These are phyloP conservation scores for Leptinotarsa peninsularis DNA, from an alignment of 2,888 invertebrate genomes.

Conservation along the genomic window DNA sequence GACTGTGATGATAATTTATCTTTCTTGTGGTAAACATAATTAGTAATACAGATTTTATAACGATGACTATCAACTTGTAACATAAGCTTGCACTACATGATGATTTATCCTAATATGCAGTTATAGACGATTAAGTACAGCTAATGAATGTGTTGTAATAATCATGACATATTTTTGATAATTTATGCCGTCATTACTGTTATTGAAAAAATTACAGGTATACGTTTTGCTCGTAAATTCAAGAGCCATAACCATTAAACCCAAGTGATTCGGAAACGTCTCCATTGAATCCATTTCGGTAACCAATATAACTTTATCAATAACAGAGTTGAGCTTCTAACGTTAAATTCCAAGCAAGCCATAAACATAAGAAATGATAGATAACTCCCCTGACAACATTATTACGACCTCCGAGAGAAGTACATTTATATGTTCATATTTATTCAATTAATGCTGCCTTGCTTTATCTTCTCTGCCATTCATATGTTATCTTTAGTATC, in stretches of 20 bases:
- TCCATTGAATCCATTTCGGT: slow-evolving; percentile 48
- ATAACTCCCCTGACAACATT: slow-evolving; percentile 11
- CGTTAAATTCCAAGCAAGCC: slow-evolving; percentile 4
- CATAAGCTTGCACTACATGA: not conserved
- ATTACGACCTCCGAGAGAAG: not conserved
- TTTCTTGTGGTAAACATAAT: not conserved
- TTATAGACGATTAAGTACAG: slow-evolving; percentile 33
- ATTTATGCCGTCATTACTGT: slow-evolving; percentile 42
- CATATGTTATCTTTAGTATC: slow-evolving; percentile 5
- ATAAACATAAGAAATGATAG: slow-evolving; percentile 16
- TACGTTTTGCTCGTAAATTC: slow-evolving; percentile 50
- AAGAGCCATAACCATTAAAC: slow-evolving; percentile 50
- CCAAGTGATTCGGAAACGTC: slow-evolving; percentile 50
- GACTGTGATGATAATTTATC: not conserved
- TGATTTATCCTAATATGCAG: slow-evolving; percentile 35
- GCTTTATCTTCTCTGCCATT: not conserved
- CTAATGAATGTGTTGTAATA: slow-evolving; percentile 35
- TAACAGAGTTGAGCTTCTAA: slow-evolving; percentile 30
- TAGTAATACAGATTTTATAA: not conserved
- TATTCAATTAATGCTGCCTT: slow-evolving; percentile 6
- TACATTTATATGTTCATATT: slow-evolving; percentile 14
- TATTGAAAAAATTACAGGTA: slow-evolving; percentile 45
- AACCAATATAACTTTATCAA: slow-evolving; percentile 47
- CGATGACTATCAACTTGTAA: slow-evolving; percentile 4
- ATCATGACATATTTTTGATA: slow-evolving; percentile 39